These are phyloP conservation scores for Hemibagrus guttatus DNA, from an alignment of 2,797 vertebrate genomes.

Conservation along the genomic window DNA sequence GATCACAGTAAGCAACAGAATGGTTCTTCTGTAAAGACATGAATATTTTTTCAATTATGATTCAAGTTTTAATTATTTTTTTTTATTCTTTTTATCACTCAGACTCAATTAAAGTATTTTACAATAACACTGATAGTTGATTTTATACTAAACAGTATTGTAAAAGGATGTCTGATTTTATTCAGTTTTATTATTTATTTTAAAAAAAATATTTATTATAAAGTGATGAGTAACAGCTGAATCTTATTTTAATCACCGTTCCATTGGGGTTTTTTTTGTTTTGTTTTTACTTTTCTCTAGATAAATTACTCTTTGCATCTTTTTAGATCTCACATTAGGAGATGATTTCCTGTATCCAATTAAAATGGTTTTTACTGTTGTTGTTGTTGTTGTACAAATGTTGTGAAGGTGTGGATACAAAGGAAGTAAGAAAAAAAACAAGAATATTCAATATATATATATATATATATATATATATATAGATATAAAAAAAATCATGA, in stretches of 20 bases:
- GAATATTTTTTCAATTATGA: background rate
- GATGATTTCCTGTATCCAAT: background rate
- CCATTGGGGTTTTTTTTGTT: background rate
- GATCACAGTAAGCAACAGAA: background rate
- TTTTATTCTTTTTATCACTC: background rate
- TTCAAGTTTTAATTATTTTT: background rate
- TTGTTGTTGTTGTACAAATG: background rate
- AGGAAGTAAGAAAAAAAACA: background rate
- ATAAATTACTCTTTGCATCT: no score
- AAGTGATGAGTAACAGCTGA: background rate
- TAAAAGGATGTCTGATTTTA: background rate
- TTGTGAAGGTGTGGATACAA: background rate
- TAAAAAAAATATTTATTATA: background rate
- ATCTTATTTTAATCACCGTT: background rate
- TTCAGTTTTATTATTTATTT: background rate
- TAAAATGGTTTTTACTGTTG: background rate
- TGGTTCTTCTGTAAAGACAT: background rate
- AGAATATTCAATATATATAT: no score
- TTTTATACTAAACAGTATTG: background rate
- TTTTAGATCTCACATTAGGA: background rate
- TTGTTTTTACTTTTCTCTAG: background rate
- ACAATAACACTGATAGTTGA: background rate
- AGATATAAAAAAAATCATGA: background rate
- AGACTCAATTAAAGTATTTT: background rate
- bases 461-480: no score